These are phyloP conservation scores for Enoplosus armatus DNA, from an alignment of 2,797 vertebrate genomes.

Conservation along the genomic window DNA sequence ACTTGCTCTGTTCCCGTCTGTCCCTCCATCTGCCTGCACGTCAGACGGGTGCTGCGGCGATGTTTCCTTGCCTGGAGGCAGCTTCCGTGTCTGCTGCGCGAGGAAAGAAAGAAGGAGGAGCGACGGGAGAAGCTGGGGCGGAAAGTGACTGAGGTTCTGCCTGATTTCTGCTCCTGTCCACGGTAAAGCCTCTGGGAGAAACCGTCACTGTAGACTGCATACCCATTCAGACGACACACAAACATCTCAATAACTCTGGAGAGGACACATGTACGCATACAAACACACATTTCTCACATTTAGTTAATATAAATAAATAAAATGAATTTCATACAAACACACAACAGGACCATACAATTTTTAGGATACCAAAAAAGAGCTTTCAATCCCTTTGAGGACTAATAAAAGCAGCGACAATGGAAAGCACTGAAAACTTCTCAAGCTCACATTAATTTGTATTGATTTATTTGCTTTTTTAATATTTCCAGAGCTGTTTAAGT, in stretches of 20 bases:
- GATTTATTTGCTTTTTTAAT: slow-evolving; percentile 30
- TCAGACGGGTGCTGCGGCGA: slow-evolving; percentile 82
- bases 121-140: slow-evolving; percentile 87
- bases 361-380: slow-evolving; percentile 13
- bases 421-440: slow-evolving; percentile 26
- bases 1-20: slow-evolving; percentile 53
- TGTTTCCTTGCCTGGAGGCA: slow-evolving; percentile 87
- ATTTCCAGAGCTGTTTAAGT: slow-evolving; percentile 28
- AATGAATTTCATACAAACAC: slow-evolving; percentile 32
- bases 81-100: slow-evolving; percentile 82
- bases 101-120: slow-evolving; percentile 86
- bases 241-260: slow-evolving; percentile 1
- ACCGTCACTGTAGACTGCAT: background rate
- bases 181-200: slow-evolving; percentile 37
- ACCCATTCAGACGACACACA: slow-evolving; percentile 10
- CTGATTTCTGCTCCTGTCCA: slow-evolving; percentile 85
- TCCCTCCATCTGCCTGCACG: slow-evolving; percentile 64
- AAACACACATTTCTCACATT: slow-evolving; percentile 19
- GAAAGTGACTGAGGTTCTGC: slow-evolving; percentile 92
- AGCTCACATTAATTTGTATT: slow-evolving; percentile 29
- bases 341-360: slow-evolving; percentile 5
- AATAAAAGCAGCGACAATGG: slow-evolving; percentile 13
- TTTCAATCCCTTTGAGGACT: slow-evolving; percentile 1
- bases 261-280: background rate
- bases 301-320: slow-evolving; percentile 58